These are phyloP conservation scores for Apis mellifera DNA, from an alignment of 1,140 invertebrate species.

Conservation along the genomic window Amel_HAv3.1 CM009943.2:5209501-5210000, in stretches of 20 bases:
- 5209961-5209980: neutral
- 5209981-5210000: neutral
- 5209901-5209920: neutral
- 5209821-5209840: slow-evolving; percentile 66
- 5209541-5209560: neutral
- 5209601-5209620: neutral
- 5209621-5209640: neutral
- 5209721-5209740: neutral
- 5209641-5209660: neutral
- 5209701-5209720: neutral
- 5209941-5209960: neutral
- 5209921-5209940: neutral
- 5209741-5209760: slow-evolving; percentile 24
- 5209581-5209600: neutral
- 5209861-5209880: slow-evolving; percentile 53
- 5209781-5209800: slow-evolving; percentile 62
- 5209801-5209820: slow-evolving; percentile 65
- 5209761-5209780: slow-evolving; percentile 40
- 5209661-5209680: too few species aligned
- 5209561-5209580: neutral
- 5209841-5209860: slow-evolving; percentile 61
- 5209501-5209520: slow-evolving; percentile 14
- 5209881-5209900: slow-evolving; percentile 38
- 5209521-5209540: neutral
- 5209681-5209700: slow-evolving; percentile 8